Base-by-base conservation (phyloP, 2,797 vertebrate genomes). In the Spinibarbus caldwelli region DNA sequence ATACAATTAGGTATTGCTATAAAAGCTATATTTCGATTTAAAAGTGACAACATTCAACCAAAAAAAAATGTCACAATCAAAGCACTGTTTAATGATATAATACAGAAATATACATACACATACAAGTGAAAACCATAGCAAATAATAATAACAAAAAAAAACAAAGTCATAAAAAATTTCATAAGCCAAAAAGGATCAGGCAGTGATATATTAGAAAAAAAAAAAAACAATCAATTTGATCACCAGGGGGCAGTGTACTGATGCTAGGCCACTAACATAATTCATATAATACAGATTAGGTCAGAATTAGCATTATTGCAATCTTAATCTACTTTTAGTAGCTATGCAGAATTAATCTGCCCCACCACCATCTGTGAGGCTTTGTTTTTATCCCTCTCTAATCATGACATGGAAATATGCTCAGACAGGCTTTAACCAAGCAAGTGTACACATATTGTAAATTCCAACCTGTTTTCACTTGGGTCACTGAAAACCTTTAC, bases 261-360 rank as follows among this genome's bases (percentile, higher is more conserved):
- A 49, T 47, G 76, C 52, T 62, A 36, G 14, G 26, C 36, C 75
- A 59, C 36, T 70, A 36, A 43, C 47, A 71, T 38, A 64, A 49
- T 64, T 80, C 21, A 85, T 85, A 62, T 64, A 85, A 79, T 29
- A 80, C 21, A 85, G 83, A 85, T 87, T 84, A 72, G 45, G 68
- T 34, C 21, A 80, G 81, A 79, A 83, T 79, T 76, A 59, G 82
- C 71, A 68, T 57, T 76, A 80, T 67, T 76, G 77, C 23, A 47
- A 5, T 36, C 36, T 52, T 80, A 75, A 84, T 86, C 75, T 66
- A 12, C 29, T 83, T 66, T 73, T 52, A 83, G 81, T 67, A 64
- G 67, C 67, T 70, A 71, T 34, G 75, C 52, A 29, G 36, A 72
- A 75, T 66, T 57, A 73, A 83, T 72, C 80, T 72, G 17, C 41